These are phyloP conservation scores for Trematomus loennbergii DNA, from an alignment of 2,113 vertebrate species.

Conservation along the genomic window DNA sequence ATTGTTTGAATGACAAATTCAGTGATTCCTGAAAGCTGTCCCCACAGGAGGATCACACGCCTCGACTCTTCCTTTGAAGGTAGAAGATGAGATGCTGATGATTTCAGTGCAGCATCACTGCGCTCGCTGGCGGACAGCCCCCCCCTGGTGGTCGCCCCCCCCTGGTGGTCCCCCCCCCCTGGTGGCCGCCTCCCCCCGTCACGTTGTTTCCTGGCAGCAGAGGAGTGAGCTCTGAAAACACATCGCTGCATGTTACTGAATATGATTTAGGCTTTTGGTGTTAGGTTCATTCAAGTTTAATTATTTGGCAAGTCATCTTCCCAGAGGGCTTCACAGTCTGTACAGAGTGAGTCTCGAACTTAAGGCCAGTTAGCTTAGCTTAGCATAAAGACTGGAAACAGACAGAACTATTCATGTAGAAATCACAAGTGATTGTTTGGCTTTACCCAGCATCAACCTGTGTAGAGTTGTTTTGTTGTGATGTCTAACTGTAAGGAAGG, in stretches of 20 bases:
- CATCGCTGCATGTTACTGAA: neutral
- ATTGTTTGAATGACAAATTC: neutral
- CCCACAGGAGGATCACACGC: neutral
- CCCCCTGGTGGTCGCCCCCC: too few species aligned
- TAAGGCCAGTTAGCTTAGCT: neutral
- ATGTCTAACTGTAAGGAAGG: neutral
- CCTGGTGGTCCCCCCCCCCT: neutral
- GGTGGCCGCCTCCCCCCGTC: neutral
- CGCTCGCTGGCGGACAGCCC: conserved; percentile 56
- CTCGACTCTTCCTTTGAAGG: neutral
- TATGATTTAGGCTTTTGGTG: neutral
- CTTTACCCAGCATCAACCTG: neutral
- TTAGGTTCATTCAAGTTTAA: neutral
- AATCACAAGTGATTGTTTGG: neutral
- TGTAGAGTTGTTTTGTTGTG: neutral
- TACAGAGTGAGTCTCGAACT: too few species aligned
- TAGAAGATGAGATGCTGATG: too few species aligned
- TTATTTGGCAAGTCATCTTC: neutral
- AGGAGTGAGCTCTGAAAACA: conserved; percentile 63
- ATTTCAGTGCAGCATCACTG: conserved; percentile 37
- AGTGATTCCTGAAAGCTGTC: neutral
- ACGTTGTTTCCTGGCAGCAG: conserved; percentile 44
- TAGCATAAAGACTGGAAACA: neutral
- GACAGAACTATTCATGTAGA: neutral
- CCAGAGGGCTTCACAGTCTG: neutral